A percentile compares a stretch with the other conserved stretches of the same genome.
phyloP scores from a whole-genome alignment of 2,888 invertebrate species.

The Dasypogon diadema region DNA sequence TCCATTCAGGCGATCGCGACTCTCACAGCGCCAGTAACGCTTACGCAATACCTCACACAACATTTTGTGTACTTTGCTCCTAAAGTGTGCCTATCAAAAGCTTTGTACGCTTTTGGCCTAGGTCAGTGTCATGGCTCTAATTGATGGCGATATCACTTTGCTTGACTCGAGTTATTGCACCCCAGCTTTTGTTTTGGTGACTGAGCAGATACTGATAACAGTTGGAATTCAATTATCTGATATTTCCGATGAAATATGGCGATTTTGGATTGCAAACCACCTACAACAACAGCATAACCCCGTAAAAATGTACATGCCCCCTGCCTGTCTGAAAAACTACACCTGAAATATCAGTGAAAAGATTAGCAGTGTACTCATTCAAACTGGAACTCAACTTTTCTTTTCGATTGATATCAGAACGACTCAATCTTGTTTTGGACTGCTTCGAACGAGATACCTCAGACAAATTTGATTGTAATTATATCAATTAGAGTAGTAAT shows the following conservation, averaged over 20 bases:
- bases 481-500: conserved; percentile 35
- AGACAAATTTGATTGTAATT: conserved; percentile 37
- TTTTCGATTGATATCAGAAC: conserved; percentile 19
- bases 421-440: conserved; percentile 5
- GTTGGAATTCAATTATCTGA: background rate
- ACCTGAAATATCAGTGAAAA: background rate
- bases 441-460: background rate
- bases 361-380: conserved; percentile 36
- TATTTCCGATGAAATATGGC: background rate
- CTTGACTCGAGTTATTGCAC: background rate
- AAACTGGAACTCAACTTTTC: conserved; percentile 20
- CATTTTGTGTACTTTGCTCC: background rate
- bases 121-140: background rate
- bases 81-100: background rate
- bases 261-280: no score
- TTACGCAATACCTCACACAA: no score
- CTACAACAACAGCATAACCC: no score
- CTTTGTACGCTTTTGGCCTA: background rate
- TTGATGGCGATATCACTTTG: background rate
- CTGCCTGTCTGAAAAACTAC: background rate
- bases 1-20: background rate
- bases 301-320: no score
- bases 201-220: background rate
- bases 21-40: no score
- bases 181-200: background rate